Evolutionary conservation across 1,140 invertebrate genomes (phyloP).

Genomic region (Danaus plexippus): DNA sequence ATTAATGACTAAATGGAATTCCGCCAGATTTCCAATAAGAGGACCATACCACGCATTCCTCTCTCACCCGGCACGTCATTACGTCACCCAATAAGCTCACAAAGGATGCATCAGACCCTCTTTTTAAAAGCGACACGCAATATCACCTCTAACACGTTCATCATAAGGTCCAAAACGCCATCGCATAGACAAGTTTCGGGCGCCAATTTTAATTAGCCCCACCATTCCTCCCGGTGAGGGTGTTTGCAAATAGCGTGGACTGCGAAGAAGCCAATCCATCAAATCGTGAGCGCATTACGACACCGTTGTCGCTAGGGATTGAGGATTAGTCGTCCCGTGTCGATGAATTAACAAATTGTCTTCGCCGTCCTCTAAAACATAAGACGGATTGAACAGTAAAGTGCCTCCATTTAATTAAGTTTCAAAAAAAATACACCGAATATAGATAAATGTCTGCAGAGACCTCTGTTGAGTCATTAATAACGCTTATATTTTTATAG

Average conservation of each 20-base stretch:
- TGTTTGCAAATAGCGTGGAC: constrained; percentile 67
- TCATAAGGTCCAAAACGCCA: constrained; percentile 25
- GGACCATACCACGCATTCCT: constrained; percentile 23
- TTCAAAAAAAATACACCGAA: too few species aligned
- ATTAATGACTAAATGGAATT: constrained; percentile 23
- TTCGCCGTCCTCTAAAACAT: too few species aligned
- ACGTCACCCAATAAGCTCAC: constrained; percentile 45
- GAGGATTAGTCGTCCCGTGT: constrained; percentile 17
- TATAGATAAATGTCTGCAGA: too few species aligned
- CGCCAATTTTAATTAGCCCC: constrained; percentile 69
- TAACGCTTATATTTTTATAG: too few species aligned
- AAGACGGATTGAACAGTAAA: too few species aligned
- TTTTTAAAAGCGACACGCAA: constrained; percentile 19
- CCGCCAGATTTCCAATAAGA: constrained; percentile 31
- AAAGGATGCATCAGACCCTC: constrained; percentile 36
- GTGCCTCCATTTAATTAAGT: background rate
- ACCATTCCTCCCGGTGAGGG: constrained; percentile 50
- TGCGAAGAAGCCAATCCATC: constrained; percentile 71
- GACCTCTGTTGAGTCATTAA: too few species aligned
- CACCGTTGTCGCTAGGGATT: constrained; percentile 54
- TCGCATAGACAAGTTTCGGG: constrained; percentile 23
- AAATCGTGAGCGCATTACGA: constrained; percentile 67
- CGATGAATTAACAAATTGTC: constrained; percentile 9
- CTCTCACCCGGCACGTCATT: constrained; percentile 32
- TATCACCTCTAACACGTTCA: constrained; percentile 19